Percentiles rank a stretch among this genome's conserved stretches.
Evolutionary conservation across 1,140 invertebrate genomes (phyloP).

Genomic region (Drosophila orosa): DNA sequence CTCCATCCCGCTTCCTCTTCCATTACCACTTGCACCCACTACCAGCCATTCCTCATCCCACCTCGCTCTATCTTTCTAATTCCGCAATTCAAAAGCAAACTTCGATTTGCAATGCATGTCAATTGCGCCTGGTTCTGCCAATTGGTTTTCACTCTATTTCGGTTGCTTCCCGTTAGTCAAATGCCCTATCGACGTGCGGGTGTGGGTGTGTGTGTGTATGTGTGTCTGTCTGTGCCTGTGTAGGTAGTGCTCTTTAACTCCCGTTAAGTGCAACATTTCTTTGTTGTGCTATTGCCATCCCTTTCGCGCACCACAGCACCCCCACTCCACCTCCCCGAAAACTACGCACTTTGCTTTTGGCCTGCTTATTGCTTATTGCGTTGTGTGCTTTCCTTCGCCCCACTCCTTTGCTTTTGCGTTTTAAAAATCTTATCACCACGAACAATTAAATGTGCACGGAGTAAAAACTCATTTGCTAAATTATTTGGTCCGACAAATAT

Average conservation of each 20-base stretch:
- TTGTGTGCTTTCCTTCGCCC: constrained; percentile 50
- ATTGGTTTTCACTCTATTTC: constrained; percentile 40
- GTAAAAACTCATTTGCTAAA: constrained; percentile 34
- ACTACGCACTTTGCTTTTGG: constrained; percentile 76
- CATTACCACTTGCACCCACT: constrained; percentile 20
- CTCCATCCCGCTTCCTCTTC: constrained; percentile 15
- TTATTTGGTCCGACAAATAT: constrained; percentile 3
- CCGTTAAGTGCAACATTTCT: constrained; percentile 33
- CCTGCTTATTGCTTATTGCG: constrained; percentile 58
- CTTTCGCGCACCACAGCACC: constrained; percentile 19
- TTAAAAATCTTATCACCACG: constrained; percentile 73
- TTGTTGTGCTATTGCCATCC: constrained; percentile 26
- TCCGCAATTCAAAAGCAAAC: constrained; percentile 28
- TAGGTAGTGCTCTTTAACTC: constrained; percentile 20
- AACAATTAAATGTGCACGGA: constrained; percentile 29
- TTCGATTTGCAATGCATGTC: constrained; percentile 26
- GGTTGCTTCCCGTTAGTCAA: constrained; percentile 28
- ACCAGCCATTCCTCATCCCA: background rate
- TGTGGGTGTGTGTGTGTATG: constrained; percentile 1
- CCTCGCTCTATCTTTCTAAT: constrained; percentile 7
- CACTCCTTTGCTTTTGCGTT: constrained; percentile 67
- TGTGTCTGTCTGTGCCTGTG: too few relatives aligned
- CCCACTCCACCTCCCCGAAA: constrained; percentile 38
- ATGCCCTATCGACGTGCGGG: constrained; percentile 1
- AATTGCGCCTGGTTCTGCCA: background rate